Evolutionary conservation across 2,797 vertebrate genomes (phyloP), one percentile per base, ranked within the genome.

Genomic region (Chanos chanos): DNA sequence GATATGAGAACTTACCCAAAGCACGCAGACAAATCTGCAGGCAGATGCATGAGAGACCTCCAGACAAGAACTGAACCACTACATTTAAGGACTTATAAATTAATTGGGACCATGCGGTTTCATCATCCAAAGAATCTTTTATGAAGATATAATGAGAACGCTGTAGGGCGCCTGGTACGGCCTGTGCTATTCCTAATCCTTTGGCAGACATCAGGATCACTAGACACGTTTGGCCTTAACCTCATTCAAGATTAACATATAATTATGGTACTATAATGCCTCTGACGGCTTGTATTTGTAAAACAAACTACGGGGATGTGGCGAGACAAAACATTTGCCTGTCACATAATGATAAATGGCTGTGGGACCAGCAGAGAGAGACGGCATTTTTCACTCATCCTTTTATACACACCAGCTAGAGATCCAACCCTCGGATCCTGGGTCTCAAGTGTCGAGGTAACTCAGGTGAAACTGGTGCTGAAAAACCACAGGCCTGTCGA

Each of bases 21-120:
- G 55, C 49, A 57, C 22, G 49, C 10, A 58, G 22, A 31, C 25
- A 24, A 28, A 54, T 47, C 55, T 52, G 50, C 16, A 1, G 48
- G 33, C 18, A 64, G 25, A 34, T n/a, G 13, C 9, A 25, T 10
- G 22, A 39, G 60, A 34, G 9, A 6, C 5, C 24, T 19, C 9
- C 31, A 16, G 24, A 7, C 43, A n/a, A 1, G 2, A 4, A 13
- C 16, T 56, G 44, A 61, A 55, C 60, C 8, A 33, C 28, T 53
- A 44, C 30, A 64, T 44, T 51, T 58, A 61, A 16, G 18, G 1
- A 33, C 13, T 48, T 25, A 1, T 64, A 66, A 65, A 77, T 43
- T 72, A 74, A 81, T 64, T 52, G 56, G 37, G 30, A 71, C 68
- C 80, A 81, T 81, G 75, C 83, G 86, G 77, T 55, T 37, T 37